Conservation (phyloP, 2,113 vertebrate species). For the Bufo gargarizans region DNA sequence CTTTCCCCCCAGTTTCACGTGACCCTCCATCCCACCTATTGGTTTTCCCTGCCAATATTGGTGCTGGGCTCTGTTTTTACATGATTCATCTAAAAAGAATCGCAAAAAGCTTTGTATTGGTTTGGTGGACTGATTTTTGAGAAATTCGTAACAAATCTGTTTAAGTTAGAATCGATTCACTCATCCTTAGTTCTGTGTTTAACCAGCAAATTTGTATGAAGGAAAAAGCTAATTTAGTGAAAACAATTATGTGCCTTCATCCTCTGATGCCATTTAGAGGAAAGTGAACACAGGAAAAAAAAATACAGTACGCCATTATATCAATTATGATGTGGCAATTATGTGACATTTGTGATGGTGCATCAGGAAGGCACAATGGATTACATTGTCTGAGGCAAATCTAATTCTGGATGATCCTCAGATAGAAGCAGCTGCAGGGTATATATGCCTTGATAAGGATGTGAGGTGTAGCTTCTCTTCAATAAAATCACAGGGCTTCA, state of each 20-base stretch:
- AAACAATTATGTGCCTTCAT: not conserved
- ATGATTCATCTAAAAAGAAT: no score
- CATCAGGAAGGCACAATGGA: slow-evolving; percentile 21
- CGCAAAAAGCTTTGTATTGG: no score
- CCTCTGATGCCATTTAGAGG: not conserved
- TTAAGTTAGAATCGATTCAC: no score
- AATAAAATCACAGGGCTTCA: slow-evolving; percentile 44
- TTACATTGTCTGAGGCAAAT: slow-evolving; percentile 44
- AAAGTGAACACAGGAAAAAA: slow-evolving; percentile 9
- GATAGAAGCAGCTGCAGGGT: slow-evolving; percentile 30
- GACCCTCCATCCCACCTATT: no score
- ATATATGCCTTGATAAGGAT: slow-evolving; percentile 40
- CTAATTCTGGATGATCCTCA: slow-evolving; percentile 39
- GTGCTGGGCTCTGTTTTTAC: no score
- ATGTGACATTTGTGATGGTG: slow-evolving; percentile 21
- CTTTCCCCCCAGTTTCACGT: no score
- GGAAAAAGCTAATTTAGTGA: not conserved
- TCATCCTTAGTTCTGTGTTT: not conserved
- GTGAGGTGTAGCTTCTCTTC: slow-evolving; percentile 38
- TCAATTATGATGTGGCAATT: slow-evolving; percentile 40
- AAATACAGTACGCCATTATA: slow-evolving; percentile 1
- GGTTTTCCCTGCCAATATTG: no score
- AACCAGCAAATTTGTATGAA: not conserved
- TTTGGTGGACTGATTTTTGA: no score
- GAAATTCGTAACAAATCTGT: no score